Base-by-base conservation (phyloP, 2,113 vertebrate species). In the Tetrao urogallus region DNA sequence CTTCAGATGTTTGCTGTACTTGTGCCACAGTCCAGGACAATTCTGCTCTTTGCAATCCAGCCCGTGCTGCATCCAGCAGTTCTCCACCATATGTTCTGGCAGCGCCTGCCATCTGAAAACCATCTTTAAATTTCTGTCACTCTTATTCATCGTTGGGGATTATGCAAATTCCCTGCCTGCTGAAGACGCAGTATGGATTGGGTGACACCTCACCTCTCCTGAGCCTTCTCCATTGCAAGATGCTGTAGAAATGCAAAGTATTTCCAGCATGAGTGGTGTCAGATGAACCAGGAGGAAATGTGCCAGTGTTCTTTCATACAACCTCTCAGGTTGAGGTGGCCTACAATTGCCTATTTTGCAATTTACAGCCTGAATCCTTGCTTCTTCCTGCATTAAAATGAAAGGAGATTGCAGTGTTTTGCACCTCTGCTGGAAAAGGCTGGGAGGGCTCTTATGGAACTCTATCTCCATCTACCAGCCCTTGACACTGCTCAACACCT, bases 281-380 rank as follows among this genome's bases (percentile, higher is more conserved):
- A 42, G 57, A 27, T 92, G 83, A 74, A 85, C 52, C 0, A 0
- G 56, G 64, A 91, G 79, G 90, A 92, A 88, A 78, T 8, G 3
- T 12, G 43, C 57, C 78, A 70, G 52, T 4, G 4, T 22, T 48
- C 71, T 3, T 21, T 57, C 82, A 88, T 86, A 43, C 38, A 63
- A 54, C 0, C 0, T 43, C n/a, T 64, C 5, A 2, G 54, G 20
- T 7, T 63, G 58, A 76, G 32, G 30, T 43, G 24, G 43, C 43
- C 82, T 47, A 52, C 70, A 36, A 8, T 9, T 61, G 30, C 60
- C 20, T 76, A 13, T 6, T 36, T 14, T 2, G 16, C 45, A 56
- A 58, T 88, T 15, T 24, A 15, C 54, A 58, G 52, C 56, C 60
- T 40, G 42, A 14, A 42, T n/a, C 70, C 64, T 76, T 43, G 42